Evolutionary conservation across 2,797 vertebrate species (phyloP).

Genomic region (Gorsachius magnificus): DNA sequence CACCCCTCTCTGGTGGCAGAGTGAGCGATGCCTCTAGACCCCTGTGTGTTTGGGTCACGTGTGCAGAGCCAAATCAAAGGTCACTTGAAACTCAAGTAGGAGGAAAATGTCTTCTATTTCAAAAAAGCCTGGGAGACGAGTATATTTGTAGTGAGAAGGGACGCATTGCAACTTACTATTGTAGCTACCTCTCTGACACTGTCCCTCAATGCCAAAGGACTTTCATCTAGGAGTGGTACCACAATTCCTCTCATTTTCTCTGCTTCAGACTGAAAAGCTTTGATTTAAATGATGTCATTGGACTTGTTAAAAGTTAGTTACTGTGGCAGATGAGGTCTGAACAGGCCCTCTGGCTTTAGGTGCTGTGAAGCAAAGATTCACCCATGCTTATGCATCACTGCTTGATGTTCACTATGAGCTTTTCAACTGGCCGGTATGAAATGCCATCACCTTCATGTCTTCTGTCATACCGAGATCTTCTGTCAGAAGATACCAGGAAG

Average conservation of each 20-base stretch:
- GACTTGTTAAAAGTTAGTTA: neutral
- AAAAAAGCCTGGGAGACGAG: accelerated
- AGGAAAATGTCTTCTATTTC: neutral
- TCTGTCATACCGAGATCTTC: neutral
- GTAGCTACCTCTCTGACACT: neutral
- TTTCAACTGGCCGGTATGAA: neutral
- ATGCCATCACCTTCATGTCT: neutral
- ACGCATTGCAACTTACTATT: neutral
- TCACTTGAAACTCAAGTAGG: neutral
- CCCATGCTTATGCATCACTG: neutral
- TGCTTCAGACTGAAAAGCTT: neutral
- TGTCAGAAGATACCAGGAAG: neutral
- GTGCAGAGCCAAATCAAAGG: neutral
- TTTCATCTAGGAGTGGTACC: neutral
- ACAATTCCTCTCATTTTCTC: neutral
- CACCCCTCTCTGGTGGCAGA: neutral
- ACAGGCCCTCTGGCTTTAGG: neutral
- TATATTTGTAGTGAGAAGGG: accelerated
- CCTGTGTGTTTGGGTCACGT: accelerated
- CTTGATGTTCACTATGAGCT: neutral
- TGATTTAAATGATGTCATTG: neutral
- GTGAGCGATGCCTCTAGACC: neutral
- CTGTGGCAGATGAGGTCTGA: neutral
- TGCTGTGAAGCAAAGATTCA: neutral
- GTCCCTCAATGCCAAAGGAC: neutral